Percentiles rank a stretch among this genome's conserved stretches.
phyloP scores from a whole-genome alignment of 2,888 invertebrate genomes.

The Acronicta alni region DNA sequence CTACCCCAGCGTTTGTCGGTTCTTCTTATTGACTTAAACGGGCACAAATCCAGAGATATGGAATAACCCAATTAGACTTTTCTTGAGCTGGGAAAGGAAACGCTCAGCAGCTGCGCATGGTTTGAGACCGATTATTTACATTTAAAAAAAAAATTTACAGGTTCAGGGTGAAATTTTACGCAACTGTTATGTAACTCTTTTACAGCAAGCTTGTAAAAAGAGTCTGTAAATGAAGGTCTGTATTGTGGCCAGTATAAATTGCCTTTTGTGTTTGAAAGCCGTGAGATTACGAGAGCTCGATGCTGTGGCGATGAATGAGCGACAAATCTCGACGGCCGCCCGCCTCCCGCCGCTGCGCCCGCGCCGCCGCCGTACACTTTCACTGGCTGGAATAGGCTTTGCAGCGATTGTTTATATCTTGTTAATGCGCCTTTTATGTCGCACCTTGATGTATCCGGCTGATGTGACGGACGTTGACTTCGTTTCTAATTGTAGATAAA shows the following conservation, averaged over 20 bases:
- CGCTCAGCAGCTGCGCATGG: too few relatives aligned
- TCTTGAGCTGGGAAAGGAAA: too few relatives aligned
- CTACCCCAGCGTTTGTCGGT: too few relatives aligned
- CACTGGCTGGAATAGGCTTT: slow-evolving; percentile 60
- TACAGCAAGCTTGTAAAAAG: slow-evolving; percentile 9
- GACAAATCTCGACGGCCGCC: slow-evolving; percentile 40
- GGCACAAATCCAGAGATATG: too few relatives aligned
- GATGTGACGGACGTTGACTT: slow-evolving; percentile 77
- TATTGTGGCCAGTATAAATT: slow-evolving; percentile 27
- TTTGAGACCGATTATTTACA: too few relatives aligned
- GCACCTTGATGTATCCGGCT: slow-evolving; percentile 79
- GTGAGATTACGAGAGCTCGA: slow-evolving; percentile 47
- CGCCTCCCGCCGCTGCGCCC: slow-evolving; percentile 26
- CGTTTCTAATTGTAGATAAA: slow-evolving; percentile 69
- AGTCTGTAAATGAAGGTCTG: slow-evolving; percentile 17
- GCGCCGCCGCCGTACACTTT: slow-evolving; percentile 53
- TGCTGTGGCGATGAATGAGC: slow-evolving; percentile 50
- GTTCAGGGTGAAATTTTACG: slow-evolving; percentile 7
- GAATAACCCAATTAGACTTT: too few relatives aligned
- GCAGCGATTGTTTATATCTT: slow-evolving; percentile 64
- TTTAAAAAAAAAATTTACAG: slow-evolving; percentile 8
- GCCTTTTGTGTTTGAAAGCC: slow-evolving; percentile 47
- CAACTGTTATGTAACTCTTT: slow-evolving; percentile 27
- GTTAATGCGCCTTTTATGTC: slow-evolving; percentile 71
- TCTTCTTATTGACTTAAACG: too few relatives aligned